A percentile compares a stretch with the other conserved stretches of the same genome.
Evolutionary conservation across 2,888 invertebrate genomes (phyloP).

Genomic region (Gari tellinella): DNA sequence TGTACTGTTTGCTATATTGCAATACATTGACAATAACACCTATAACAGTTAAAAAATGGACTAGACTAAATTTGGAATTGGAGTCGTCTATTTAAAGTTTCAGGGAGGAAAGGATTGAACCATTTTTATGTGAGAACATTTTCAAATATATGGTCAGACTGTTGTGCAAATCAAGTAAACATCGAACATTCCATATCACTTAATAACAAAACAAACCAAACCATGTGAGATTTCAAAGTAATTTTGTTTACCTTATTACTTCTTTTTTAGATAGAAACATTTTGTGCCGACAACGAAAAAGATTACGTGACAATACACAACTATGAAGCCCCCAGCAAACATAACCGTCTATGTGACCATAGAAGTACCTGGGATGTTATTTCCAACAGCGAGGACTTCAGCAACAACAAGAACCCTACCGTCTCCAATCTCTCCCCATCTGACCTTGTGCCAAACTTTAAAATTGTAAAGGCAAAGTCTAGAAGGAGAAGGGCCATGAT

Average conservation of each 20-base stretch:
- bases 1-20: background rate
- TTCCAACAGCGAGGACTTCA: constrained; percentile 78
- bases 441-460: constrained; percentile 66
- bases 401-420: constrained; percentile 37
- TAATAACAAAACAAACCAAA: too few species aligned
- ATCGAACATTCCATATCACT: too few species aligned
- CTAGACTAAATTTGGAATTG: too few species aligned
- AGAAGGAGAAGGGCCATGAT: constrained; percentile 62
- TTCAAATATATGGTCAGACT: too few species aligned
- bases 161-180: too few species aligned
- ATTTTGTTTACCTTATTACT: too few species aligned
- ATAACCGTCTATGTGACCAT: constrained; percentile 88
- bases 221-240: too few species aligned
- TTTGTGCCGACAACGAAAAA: constrained; percentile 86
- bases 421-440: constrained; percentile 19
- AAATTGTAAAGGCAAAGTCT: constrained; percentile 57
- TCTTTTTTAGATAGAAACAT: constrained; percentile 86
- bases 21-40: too few species aligned
- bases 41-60: too few species aligned
- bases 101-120: too few species aligned
- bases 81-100: too few species aligned
- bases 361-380: constrained; percentile 87
- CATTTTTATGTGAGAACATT: too few species aligned
- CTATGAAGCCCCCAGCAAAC: constrained; percentile 88
- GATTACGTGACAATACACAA: constrained; percentile 85